Conservation (phyloP, 2,113 vertebrate species). For the Labeo rohita region DNA sequence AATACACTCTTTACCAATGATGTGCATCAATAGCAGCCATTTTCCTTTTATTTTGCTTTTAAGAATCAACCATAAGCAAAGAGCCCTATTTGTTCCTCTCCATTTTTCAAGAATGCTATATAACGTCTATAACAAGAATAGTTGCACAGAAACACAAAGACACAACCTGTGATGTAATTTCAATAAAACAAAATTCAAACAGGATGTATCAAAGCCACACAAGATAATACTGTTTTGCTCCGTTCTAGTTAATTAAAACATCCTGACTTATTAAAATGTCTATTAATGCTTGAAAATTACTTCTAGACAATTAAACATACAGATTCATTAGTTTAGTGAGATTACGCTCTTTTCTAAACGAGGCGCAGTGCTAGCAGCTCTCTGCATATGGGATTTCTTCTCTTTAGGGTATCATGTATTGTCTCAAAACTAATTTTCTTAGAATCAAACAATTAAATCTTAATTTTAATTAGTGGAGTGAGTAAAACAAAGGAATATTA, state of each 20-base stretch:
- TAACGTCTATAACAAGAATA: neutral
- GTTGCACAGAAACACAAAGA: conserved; percentile 16
- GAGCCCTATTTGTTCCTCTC: conserved; percentile 77
- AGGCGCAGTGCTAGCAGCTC: conserved; percentile 38
- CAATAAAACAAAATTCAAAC: neutral
- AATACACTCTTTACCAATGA: conserved; percentile 88
- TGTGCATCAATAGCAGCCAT: conserved; percentile 80
- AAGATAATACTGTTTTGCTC: neutral
- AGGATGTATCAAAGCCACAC: neutral
- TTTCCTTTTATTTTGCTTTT: conserved; percentile 77
- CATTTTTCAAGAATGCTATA: conserved; percentile 66
- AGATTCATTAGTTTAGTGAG: conserved; percentile 56
- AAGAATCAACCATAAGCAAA: conserved; percentile 65
- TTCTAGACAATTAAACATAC: conserved; percentile 53
- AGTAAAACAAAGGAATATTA: conserved; percentile 51
- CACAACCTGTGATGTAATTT: neutral
- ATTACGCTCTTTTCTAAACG: conserved; percentile 54
- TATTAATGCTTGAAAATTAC: conserved; percentile 51
- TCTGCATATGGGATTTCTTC: conserved; percentile 47
- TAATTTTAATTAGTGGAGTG: conserved; percentile 54
- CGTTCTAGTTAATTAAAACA: conserved; percentile 30
- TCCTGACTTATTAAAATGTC: conserved; percentile 46
- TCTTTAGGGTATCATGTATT: conserved; percentile 54
- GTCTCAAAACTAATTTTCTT: conserved; percentile 54
- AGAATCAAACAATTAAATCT: conserved; percentile 51